Percentiles rank a stretch among this genome's conserved stretches.
phyloP scores from a whole-genome alignment of 2,113 vertebrate species.

The Seriola rivoliana region DNA sequence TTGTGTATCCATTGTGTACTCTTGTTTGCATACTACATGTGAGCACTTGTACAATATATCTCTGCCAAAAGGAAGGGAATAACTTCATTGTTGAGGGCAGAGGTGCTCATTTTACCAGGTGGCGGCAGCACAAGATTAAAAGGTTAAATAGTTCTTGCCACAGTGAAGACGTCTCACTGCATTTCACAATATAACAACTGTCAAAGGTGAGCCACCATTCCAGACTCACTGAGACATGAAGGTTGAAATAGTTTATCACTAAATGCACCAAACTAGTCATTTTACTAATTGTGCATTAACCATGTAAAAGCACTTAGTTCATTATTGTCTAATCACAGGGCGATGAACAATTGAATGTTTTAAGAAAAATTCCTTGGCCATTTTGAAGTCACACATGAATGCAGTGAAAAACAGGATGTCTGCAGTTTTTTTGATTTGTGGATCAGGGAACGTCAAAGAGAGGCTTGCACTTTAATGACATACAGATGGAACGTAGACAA shows the following conservation, averaged over 20 bases:
- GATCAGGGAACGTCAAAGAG: too few relatives aligned
- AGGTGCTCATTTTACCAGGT: conserved; percentile 23
- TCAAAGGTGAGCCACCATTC: background rate
- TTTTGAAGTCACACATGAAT: background rate
- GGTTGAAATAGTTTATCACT: background rate
- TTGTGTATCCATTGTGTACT: background rate
- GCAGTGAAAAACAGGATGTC: too few relatives aligned
- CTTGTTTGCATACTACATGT: conserved; percentile 13
- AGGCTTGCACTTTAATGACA: background rate
- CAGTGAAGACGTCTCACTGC: background rate
- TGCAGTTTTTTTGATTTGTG: too few relatives aligned
- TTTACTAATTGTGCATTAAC: background rate
- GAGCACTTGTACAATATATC: background rate
- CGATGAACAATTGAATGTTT: too few relatives aligned
- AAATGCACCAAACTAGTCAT: background rate
- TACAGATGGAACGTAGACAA: background rate
- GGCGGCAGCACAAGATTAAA: conserved; percentile 19
- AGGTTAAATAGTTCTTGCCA: conserved; percentile 45
- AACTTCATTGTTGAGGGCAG: conserved; percentile 29
- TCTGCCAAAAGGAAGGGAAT: conserved; percentile 28
- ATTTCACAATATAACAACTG: conserved; percentile 25
- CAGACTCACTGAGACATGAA: background rate
- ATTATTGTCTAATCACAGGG: too few relatives aligned
- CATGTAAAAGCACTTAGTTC: too few relatives aligned
- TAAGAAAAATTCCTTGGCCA: too few relatives aligned